phyloP scores from a whole-genome alignment of 2,113 vertebrate species.

The Eleginops maclovinus region DNA sequence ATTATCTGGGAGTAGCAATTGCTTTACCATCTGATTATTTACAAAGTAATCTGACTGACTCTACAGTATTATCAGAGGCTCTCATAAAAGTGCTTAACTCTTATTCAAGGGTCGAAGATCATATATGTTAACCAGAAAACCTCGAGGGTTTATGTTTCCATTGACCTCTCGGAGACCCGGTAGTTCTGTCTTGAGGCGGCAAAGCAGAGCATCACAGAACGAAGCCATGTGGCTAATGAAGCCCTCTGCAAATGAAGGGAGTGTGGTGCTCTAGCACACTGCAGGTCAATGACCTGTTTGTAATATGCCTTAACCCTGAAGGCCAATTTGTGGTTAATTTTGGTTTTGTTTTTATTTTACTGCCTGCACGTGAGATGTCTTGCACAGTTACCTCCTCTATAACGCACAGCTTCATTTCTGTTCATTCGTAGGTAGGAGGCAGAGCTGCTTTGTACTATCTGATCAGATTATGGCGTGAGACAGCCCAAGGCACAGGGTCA shows the following conservation, averaged over 20 bases:
- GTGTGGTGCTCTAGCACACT: conserved; percentile 5
- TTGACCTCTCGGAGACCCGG: conserved; percentile 39
- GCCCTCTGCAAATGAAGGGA: not conserved
- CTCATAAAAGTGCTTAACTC: not conserved
- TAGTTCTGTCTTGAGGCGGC: conserved; percentile 22
- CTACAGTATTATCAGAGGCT: too few relatives aligned
- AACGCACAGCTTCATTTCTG: conserved; percentile 16
- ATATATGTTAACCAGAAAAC: not conserved
- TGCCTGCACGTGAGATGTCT: conserved; percentile 20
- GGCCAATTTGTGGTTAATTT: conserved; percentile 40
- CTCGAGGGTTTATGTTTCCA: not conserved
- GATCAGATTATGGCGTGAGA: conserved; percentile 55
- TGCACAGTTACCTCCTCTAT: conserved; percentile 16
- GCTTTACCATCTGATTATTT: too few relatives aligned
- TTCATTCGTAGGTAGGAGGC: conserved; percentile 35
- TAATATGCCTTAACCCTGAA: conserved; percentile 36
- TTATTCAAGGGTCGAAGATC: conserved; percentile 6
- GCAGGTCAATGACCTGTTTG: conserved; percentile 38
- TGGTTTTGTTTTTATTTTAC: conserved; percentile 22
- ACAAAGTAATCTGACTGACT: too few relatives aligned
- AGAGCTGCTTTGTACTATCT: conserved; percentile 47
- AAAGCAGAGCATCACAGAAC: conserved; percentile 30
- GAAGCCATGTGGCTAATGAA: conserved; percentile 33
- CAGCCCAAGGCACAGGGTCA: conserved; percentile 38
- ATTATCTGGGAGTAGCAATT: too few relatives aligned